Conservation (phyloP, 2,113 vertebrate species). For the Serilophus lunatus region DNA sequence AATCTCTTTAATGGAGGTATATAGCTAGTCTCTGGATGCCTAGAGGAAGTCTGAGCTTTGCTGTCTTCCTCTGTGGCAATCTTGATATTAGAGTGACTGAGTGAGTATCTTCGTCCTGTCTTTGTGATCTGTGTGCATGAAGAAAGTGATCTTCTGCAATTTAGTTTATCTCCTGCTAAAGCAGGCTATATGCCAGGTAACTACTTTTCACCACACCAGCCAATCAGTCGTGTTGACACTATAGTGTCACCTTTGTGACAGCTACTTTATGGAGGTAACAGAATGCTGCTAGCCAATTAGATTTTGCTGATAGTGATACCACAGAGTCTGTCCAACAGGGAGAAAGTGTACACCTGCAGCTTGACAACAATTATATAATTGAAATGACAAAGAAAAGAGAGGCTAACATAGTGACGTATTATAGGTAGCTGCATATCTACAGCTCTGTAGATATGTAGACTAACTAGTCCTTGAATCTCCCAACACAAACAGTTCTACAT, state of each 20-base stretch:
- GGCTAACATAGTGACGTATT: neutral
- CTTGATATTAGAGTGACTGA: neutral
- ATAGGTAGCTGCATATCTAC: neutral
- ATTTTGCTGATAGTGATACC: neutral
- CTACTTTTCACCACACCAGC: neutral
- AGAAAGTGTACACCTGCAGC: neutral
- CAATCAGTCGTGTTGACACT: neutral
- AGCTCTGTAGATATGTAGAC: neutral
- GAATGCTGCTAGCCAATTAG: neutral
- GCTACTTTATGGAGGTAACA: neutral
- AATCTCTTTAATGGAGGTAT: neutral
- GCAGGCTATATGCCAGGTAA: neutral
- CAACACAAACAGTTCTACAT: neutral
- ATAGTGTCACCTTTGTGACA: neutral
- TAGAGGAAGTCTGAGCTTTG: neutral
- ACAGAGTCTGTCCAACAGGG: neutral
- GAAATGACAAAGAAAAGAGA: neutral
- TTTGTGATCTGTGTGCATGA: neutral
- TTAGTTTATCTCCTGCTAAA: constrained; percentile 6
- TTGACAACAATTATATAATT: neutral
- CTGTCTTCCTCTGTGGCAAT: neutral
- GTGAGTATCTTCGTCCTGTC: neutral
- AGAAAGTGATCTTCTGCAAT: neutral
- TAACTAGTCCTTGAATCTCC: neutral
- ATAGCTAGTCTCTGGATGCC: neutral